Evolutionary conservation across 1,140 invertebrate genomes (phyloP), one percentile per base, ranked within the genome.

Genomic region (Meloidogyne exigua): DNA sequence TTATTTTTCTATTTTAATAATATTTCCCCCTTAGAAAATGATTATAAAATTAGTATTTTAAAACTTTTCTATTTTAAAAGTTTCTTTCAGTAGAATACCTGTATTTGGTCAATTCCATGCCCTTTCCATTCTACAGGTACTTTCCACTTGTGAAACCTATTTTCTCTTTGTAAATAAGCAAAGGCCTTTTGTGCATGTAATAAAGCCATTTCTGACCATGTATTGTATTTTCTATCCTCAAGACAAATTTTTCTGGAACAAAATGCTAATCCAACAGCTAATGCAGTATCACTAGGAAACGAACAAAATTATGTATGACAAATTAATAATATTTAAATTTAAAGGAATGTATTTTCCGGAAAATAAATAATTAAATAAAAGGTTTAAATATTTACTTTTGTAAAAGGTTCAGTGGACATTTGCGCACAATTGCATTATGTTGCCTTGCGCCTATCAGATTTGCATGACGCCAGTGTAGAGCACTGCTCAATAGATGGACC

Each of bases 401-500:
- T 1, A 87, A 62, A n/a, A 86, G 68, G 25, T 75, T 23, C 23
- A 57, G 64, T 5, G 85, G 85, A 64, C 83, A 87, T 72, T 82
- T 80, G 5, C 86, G 62, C 28, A 86, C 79, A n/a, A 87, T 15
- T 12, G 85, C 70, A 74, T 88, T 88, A 70, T 88, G 84, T 49
- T 79, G 82, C 44, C 82, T 79, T 12, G 85, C 87, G 21, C 76
- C 28, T 26, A 76, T 64, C 25, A 36, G 72, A 68, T 85, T 78
- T 13, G 78, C 78, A 66, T 79, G 74, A 32, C 78, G 87, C 85
- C 85, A 86, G 68, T 87, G 85, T 13, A 86, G 73, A n/a, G 76
- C 85, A 78, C 86, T 81, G 15, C 78, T 87, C 13, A 86, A 65
- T 10, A 86, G 64, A 80, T 86, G 85, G 12, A 87, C 80, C 85